A percentile compares a stretch with the other conserved stretches of the same genome.
These are phyloP conservation scores for Pachymerium ferrugineum DNA, from an alignment of 2,888 invertebrate genomes.

Conservation along the genomic window DNA sequence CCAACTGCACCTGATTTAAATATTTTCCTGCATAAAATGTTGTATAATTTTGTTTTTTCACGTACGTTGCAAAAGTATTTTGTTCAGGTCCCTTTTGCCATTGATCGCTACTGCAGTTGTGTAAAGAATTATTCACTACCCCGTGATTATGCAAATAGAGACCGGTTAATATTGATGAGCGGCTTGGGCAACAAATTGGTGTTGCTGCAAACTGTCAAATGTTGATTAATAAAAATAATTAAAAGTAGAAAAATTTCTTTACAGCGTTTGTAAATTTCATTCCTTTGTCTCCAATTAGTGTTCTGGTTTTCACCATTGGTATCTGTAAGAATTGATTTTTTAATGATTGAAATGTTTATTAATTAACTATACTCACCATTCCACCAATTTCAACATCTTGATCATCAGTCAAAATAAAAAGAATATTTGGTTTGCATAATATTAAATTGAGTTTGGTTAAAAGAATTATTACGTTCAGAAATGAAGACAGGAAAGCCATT, in stretches of 20 bases:
- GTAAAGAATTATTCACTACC: slow-evolving; percentile 69
- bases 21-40: slow-evolving; percentile 95
- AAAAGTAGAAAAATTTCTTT: background rate
- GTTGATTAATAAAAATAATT: background rate
- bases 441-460: no score
- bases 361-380: slow-evolving; percentile 55
- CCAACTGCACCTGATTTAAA: slow-evolving; percentile 66
- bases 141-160: slow-evolving; percentile 75
- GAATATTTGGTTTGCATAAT: slow-evolving; percentile 60
- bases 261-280: slow-evolving; percentile 34
- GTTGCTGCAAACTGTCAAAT: slow-evolving; percentile 76
- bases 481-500: no score
- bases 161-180: slow-evolving; percentile 79
- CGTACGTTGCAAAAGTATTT: slow-evolving; percentile 61
- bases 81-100: slow-evolving; percentile 66
- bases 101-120: slow-evolving; percentile 62
- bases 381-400: slow-evolving; percentile 74
- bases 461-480: no score
- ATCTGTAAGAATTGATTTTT: slow-evolving; percentile 46
- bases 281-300: slow-evolving; percentile 32
- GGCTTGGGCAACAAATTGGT: slow-evolving; percentile 84
- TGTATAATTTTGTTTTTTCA: slow-evolving; percentile 63
- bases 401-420: slow-evolving; percentile 76
- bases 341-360: background rate
- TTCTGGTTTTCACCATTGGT: slow-evolving; percentile 42